Evolutionary conservation across 2,797 vertebrate genomes (phyloP), one percentile per base, ranked within the genome.

Genomic region (Diceros bicornis): DNA sequence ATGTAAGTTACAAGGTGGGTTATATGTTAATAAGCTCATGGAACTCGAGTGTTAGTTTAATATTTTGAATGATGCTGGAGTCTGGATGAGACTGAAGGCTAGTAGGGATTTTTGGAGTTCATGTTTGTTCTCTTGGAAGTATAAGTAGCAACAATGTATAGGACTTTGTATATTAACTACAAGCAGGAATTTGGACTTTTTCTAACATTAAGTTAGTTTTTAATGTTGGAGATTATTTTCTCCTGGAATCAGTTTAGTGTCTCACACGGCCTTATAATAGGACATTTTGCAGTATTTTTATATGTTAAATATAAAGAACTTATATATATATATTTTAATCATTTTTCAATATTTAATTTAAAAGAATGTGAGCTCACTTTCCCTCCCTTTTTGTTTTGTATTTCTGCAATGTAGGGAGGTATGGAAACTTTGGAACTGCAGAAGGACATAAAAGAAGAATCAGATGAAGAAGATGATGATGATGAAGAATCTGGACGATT

Each of bases 381-480:
- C 14, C 34, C 18, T 55, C 21, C 37, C 4, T 64, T 25, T 82
- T 68, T 90, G 52, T 72, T 77, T 84, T 95, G 32, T 83, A 4
- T 98, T 2, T 98, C 11, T 47, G 97, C 86, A 23, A 18, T 98
- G n/a, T 97, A 99, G 99, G 98, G 98, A 95, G 98, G 99, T 97
- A 99, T 99, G 91, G 99, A 99, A 90, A 98, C 98, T 75, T 95
- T 99, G 95, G 98, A 99, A 74, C 98, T 98, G 41, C 99, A 99
- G 57, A 98, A 99, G 41, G 99, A 99, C 84, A 44, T 98, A 14
- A 99, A 99, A 97, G 99, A 99, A 95, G 99, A 99, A 78, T 99
- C 99, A 0, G 99, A 99, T 89, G 99, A 99, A 91, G 99, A 99
- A 34, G 99, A 99, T 3, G 99, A 99, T 2, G 99, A 99, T 0